These are phyloP conservation scores for Bradynema listronoti DNA, from an alignment of 1,140 invertebrate genomes.

Conservation along the genomic window DNA sequence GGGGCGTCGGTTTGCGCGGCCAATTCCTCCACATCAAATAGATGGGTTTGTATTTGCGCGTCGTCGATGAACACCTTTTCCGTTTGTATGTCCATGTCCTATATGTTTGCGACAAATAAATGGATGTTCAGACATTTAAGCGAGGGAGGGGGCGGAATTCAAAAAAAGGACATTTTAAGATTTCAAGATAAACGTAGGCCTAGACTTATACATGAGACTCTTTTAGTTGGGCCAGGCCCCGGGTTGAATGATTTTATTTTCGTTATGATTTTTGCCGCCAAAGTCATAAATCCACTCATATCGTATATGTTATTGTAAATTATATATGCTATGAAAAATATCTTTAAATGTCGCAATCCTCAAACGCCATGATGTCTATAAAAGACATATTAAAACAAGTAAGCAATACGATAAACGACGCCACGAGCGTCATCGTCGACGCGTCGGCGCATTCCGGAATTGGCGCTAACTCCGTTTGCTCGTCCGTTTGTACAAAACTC, in stretches of 20 bases:
- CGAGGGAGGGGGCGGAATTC: not conserved
- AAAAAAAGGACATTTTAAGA: too few relatives aligned
- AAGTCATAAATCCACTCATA: too few relatives aligned
- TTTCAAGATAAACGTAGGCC: too few relatives aligned
- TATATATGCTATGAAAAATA: too few relatives aligned
- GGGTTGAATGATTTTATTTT: too few relatives aligned
- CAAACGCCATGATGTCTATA: too few relatives aligned
- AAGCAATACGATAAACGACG: too few relatives aligned
- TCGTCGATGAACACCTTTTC: conserved; percentile 35
- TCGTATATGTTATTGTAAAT: too few relatives aligned
- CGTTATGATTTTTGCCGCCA: too few relatives aligned
- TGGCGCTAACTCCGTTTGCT: conserved; percentile 13
- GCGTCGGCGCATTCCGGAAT: not conserved
- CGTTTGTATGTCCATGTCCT: conserved; percentile 43
- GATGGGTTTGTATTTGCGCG: conserved; percentile 47
- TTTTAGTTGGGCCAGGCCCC: not conserved
- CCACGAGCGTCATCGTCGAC: conserved; percentile 34
- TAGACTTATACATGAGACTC: not conserved
- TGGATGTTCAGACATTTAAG: not conserved
- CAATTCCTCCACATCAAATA: conserved; percentile 42
- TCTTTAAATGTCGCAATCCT: too few relatives aligned
- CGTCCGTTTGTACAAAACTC: conserved; percentile 16
- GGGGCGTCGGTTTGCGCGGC: conserved; percentile 49
- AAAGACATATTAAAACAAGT: too few relatives aligned
- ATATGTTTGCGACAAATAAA: not conserved